These are phyloP conservation scores for Salvelinus alpinus DNA, from an alignment of 2,113 vertebrate species.

Conservation along the genomic window DNA sequence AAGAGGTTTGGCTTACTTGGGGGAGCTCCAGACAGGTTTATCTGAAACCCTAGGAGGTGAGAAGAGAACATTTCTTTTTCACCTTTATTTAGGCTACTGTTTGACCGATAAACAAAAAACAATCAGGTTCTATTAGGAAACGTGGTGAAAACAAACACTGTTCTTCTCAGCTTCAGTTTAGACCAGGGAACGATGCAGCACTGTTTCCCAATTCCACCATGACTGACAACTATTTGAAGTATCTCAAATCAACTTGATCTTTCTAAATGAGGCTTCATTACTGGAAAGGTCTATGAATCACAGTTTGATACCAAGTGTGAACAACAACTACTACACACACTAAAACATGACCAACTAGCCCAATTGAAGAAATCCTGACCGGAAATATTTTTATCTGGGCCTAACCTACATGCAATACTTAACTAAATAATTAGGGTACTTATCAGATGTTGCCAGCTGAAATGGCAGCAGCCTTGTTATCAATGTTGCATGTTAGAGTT, in stretches of 20 bases:
- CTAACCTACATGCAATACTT: neutral
- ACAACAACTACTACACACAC: too few species aligned
- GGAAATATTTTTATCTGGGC: neutral
- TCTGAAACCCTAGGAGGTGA: slow-evolving; percentile 77
- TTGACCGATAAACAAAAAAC: neutral
- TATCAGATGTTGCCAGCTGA: neutral
- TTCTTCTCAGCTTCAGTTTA: too few species aligned
- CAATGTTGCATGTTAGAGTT: neutral
- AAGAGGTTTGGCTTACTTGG: slow-evolving; percentile 75
- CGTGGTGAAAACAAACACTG: neutral
- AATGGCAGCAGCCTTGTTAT: neutral
- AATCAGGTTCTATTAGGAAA: neutral
- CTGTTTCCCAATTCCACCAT: too few species aligned
- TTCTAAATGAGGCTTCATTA: too few species aligned
- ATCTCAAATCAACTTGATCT: too few species aligned
- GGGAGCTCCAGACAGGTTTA: slow-evolving; percentile 77
- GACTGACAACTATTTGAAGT: too few species aligned
- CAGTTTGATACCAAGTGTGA: too few species aligned
- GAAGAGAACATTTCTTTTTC: slow-evolving; percentile 66
- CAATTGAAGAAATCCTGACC: neutral
- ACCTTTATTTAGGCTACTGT: neutral
- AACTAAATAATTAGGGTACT: neutral
- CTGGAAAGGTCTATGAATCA: too few species aligned
- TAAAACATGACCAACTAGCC: neutral
- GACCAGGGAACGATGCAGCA: too few species aligned